phyloP scores from a whole-genome alignment of 1,140 invertebrate species.

The Mizuhopecten yessoensis region DNA sequence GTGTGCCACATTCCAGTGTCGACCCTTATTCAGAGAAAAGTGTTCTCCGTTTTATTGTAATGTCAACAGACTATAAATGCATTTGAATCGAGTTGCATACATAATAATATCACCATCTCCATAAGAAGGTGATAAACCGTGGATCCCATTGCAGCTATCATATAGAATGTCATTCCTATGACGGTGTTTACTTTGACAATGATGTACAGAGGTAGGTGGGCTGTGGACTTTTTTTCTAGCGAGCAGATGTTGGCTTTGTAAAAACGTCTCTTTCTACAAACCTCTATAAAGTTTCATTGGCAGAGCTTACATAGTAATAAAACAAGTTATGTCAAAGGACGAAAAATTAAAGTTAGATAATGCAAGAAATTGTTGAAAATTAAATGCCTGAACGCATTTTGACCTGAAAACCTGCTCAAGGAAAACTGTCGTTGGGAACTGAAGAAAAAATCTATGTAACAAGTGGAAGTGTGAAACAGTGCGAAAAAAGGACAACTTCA shows the following conservation, averaged over 20 bases:
- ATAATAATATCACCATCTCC: constrained; percentile 21
- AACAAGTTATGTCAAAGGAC: constrained; percentile 9
- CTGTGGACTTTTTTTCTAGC: background rate
- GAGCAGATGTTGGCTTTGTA: constrained; percentile 32
- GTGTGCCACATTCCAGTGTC: background rate
- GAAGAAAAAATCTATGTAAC: background rate
- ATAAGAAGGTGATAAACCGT: constrained; percentile 5
- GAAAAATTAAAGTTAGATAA: constrained; percentile 8
- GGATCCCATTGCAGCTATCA: background rate
- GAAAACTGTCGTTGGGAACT: background rate
- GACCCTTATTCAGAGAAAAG: constrained; percentile 33
- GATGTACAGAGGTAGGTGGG: constrained; percentile 13
- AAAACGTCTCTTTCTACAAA: constrained; percentile 24
- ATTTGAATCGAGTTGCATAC: constrained; percentile 38
- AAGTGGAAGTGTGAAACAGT: background rate
- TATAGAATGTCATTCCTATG: background rate
- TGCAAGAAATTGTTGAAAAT: background rate
- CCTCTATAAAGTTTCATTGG: constrained; percentile 31
- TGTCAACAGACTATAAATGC: constrained; percentile 33
- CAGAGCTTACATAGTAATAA: constrained; percentile 19
- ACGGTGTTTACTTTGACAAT: background rate
- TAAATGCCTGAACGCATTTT: background rate
- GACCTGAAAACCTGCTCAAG: background rate
- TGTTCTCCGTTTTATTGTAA: background rate
- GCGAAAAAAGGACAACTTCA: background rate